Evolutionary conservation across 2,113 vertebrate species (phyloP).

Genomic region (Arvicanthis niloticus): DNA sequence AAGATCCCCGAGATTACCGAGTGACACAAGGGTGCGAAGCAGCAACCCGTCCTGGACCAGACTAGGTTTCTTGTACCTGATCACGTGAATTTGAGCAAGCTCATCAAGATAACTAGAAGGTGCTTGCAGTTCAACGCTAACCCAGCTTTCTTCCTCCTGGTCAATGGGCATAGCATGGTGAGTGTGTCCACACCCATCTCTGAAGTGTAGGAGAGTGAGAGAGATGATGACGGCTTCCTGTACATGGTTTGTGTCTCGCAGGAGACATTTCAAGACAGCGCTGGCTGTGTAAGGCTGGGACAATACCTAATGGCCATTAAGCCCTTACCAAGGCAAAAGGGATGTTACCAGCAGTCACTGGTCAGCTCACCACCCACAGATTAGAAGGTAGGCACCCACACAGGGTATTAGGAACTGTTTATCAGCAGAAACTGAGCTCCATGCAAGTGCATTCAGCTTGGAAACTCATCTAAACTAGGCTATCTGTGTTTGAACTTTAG

Average conservation of each 20-base stretch:
- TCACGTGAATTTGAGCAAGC: slow-evolving; percentile 99
- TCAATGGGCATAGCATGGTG: slow-evolving; percentile 97
- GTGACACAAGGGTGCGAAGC: no score
- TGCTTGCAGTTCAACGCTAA: slow-evolving; percentile 98
- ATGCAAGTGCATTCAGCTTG: slow-evolving; percentile 80
- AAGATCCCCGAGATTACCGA: no score
- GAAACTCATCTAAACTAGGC: slow-evolving; percentile 81
- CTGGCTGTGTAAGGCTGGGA: slow-evolving; percentile 66
- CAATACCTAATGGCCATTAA: slow-evolving; percentile 61
- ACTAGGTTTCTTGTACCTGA: slow-evolving; percentile 99
- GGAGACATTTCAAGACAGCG: slow-evolving; percentile 93
- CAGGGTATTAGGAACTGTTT: slow-evolving; percentile 56
- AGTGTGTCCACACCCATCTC: slow-evolving; percentile 96
- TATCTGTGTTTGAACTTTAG: slow-evolving; percentile 76
- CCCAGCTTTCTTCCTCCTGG: slow-evolving; percentile 99
- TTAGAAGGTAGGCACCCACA: slow-evolving; percentile 24
- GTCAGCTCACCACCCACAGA: slow-evolving; percentile 41
- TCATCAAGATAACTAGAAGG: slow-evolving; percentile 99
- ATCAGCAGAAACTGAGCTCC: slow-evolving; percentile 68
- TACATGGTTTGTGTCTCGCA: slow-evolving; percentile 99
- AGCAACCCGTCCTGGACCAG: slow-evolving; percentile 93
- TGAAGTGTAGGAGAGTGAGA: slow-evolving; percentile 96
- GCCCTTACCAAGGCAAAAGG: slow-evolving; percentile 79
- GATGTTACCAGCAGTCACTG: slow-evolving; percentile 72
- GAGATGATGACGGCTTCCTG: slow-evolving; percentile 97